These are phyloP conservation scores for Pterobdella sp. DNA, from an alignment of 2,888 invertebrate species.

Conservation along the genomic window DNA sequence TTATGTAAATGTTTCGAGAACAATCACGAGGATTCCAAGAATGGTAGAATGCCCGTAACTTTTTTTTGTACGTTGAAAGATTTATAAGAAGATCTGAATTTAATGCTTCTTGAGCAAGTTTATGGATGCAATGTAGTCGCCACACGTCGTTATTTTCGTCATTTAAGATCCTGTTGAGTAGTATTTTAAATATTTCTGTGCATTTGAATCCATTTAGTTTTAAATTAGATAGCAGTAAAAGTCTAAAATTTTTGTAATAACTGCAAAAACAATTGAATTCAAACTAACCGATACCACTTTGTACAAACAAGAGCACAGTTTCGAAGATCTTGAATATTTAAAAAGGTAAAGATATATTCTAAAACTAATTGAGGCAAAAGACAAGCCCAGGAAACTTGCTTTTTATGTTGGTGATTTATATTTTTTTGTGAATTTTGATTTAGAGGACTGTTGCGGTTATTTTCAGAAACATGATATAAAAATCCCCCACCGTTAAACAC, in stretches of 20 bases:
- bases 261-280: slow-evolving; percentile 43
- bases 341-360: slow-evolving; percentile 66
- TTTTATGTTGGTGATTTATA: slow-evolving; percentile 5
- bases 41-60: slow-evolving; percentile 78
- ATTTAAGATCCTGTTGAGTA: slow-evolving; percentile 58
- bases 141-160: slow-evolving; percentile 93
- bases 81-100: slow-evolving; percentile 83
- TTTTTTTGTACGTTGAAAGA: slow-evolving; percentile 81
- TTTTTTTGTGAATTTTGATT: slow-evolving; percentile 17
- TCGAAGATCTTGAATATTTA: slow-evolving; percentile 74
- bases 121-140: slow-evolving; percentile 77
- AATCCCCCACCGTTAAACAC: slow-evolving; percentile 20
- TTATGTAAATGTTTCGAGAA: slow-evolving; percentile 90
- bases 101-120: slow-evolving; percentile 74
- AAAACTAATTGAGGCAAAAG: slow-evolving; percentile 43
- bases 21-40: slow-evolving; percentile 97
- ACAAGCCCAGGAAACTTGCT: slow-evolving; percentile 15
- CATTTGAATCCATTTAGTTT: background rate
- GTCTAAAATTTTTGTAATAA: background rate
- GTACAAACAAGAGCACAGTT: slow-evolving; percentile 87
- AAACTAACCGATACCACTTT: slow-evolving; percentile 68
- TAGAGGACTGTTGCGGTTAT: slow-evolving; percentile 1
- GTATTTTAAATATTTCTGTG: background rate
- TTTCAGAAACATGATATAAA: slow-evolving; percentile 17
- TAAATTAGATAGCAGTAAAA: background rate